These are phyloP conservation scores for Zaprionus vittiger DNA, from an alignment of 1,140 invertebrate species.

Conservation along the genomic window DNA sequence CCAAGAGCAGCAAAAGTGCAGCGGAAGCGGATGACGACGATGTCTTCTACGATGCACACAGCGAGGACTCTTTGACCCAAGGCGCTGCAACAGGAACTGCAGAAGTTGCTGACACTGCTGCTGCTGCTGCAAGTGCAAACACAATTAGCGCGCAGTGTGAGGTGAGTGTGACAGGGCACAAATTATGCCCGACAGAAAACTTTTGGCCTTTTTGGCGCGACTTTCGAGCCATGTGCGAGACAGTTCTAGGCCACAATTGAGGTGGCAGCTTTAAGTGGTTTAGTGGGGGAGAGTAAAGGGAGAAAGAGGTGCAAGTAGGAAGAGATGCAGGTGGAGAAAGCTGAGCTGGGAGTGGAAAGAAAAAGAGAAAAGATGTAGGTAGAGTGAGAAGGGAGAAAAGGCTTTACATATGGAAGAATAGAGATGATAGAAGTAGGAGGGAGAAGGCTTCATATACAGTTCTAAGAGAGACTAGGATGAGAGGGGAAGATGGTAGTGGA, in stretches of 20 bases:
- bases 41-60: conserved; percentile 80
- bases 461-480: too few species aligned
- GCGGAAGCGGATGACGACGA: conserved; percentile 68
- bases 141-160: conserved; percentile 22
- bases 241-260: neutral
- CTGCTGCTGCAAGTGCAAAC: neutral
- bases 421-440: too few species aligned
- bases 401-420: too few species aligned
- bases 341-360: neutral
- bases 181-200: neutral
- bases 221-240: neutral
- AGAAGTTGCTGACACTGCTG: neutral
- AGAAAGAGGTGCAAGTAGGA: neutral
- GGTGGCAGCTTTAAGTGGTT: neutral
- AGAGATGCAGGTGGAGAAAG: neutral
- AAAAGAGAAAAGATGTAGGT: neutral
- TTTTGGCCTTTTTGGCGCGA: neutral
- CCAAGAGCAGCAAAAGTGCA: conserved; percentile 28
- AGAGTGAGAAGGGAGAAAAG: neutral
- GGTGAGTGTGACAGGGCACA: neutral
- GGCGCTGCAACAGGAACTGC: neutral
- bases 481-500: too few species aligned
- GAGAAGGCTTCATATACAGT: too few species aligned
- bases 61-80: conserved; percentile 64
- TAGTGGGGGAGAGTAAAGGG: neutral